Base-by-base conservation (phyloP, 2,113 vertebrate species). In the Panurus biarmicus region DNA sequence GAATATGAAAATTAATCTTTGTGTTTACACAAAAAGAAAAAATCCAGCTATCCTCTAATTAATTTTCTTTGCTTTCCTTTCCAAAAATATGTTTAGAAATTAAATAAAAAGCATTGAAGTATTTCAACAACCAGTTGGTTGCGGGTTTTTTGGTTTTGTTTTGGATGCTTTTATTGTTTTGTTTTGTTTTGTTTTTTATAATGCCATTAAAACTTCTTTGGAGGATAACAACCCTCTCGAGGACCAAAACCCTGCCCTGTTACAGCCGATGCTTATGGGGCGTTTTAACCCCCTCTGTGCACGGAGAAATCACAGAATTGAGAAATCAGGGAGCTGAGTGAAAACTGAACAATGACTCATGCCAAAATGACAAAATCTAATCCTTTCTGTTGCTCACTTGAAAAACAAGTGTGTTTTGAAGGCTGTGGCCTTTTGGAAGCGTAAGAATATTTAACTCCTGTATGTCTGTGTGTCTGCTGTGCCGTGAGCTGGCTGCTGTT, bases 21-120 rank as follows among this genome's bases (percentile, higher is more conserved):
- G 45, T 92, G 78, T 89, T 97, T 95, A 90, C 48, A 26, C 85
- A 58, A 48, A 81, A 85, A 89, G 56, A 65, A 96, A 92, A 89
- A 33, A 54, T 89, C 70, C 60, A 71, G 2, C 66, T 77, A 82
- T 57, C 75, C 28, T 65, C 58, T 90, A 96, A 92, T 58, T 91
- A 5, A 92, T 91, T 90, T 92, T 60, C 65, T 91, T 87, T 83
- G 88, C 64, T 87, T 90, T 4, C 57, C 78, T 67, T 93, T 91
- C 90, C 92, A 95, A 93, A 94, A 91, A 75, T 87, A 87, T 86
- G 93, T 94, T 95, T 95, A 89, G 74, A 93, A 85, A 93, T 89
- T 42, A 83, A 97, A 87, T 87, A 64, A 89, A 79, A 92, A 75
- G 17, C 85, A 47, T 83, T 92, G 22, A 80, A 95, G 67, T 90